Evolutionary conservation across 2,797 vertebrate species (phyloP).

Genomic region (Halcyon chelicuti): DNA sequence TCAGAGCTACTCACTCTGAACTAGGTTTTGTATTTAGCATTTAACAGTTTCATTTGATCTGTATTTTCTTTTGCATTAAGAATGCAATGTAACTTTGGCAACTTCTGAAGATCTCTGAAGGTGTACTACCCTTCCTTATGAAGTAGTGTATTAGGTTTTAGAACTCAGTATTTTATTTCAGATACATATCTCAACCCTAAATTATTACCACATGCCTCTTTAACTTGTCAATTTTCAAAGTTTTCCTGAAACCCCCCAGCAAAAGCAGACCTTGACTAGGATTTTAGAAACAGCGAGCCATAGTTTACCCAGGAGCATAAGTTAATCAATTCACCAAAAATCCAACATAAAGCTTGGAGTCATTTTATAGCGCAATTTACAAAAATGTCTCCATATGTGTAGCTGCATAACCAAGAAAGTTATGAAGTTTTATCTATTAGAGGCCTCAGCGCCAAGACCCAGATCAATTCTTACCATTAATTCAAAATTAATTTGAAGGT

Average conservation of each 20-base stretch:
- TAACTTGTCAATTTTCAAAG: neutral
- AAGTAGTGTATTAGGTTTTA: neutral
- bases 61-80: neutral
- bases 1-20: neutral
- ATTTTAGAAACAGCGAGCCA: neutral
- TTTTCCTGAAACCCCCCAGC: neutral
- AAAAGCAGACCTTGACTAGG: neutral
- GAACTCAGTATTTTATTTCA: neutral
- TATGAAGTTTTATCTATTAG: neutral
- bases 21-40: neutral
- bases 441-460: neutral
- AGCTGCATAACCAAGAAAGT: neutral
- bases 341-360: neutral
- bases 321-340: neutral
- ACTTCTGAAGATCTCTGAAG: neutral
- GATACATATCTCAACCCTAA: neutral
- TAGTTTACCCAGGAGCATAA: neutral
- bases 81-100: neutral
- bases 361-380: neutral
- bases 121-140: neutral
- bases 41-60: neutral
- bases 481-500: neutral
- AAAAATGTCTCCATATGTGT: neutral
- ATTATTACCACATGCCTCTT: neutral
- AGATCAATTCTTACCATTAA: neutral